Base-by-base conservation (phyloP, 92 coral and sea anemone species). In the Metridium senile region DNA sequence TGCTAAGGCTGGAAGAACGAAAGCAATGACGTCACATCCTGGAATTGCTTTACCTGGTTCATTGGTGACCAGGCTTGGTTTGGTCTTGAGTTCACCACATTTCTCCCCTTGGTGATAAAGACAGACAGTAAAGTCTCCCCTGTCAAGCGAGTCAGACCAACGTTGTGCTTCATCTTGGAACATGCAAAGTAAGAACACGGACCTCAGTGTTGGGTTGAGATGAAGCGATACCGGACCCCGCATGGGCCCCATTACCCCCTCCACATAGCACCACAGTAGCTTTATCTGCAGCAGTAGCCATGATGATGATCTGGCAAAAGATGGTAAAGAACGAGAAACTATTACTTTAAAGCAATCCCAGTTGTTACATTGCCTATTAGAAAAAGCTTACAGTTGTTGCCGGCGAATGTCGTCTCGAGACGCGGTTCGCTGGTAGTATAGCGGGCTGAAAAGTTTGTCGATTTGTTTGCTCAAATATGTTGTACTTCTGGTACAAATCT, bases 1-100 rank as follows among this genome's bases (percentile, higher is more conserved):
- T 10, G 92, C 92, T 78, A 88, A 88, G 13, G 92, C 92, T 29
- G 92, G 92, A 21, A 88, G 58, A 19, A 84, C 86, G 22, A 88
- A 76, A 11, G 83, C 92, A 29, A 88, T 83, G 77, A 88, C 62
- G 43, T 88, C 92, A 74, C 84, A 75, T 32, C 88, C 88, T 21
- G 85, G 92, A 23, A 62, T 74, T 16, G 82, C 92, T 74, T 88
- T 77, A 61, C 79, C 86, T 9, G 88, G 89, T 64, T 84, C 33
- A 52, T 84, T 88, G 20, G 92, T 88, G 17, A 88, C 74, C 58
- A 88, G 20, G 9, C 35, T 68, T 30, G 87, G 87, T 54, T 79
- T 88, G 35, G 85, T 26, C 2, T 34, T 47, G 49, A 79, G 71
- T n/a, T 68, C 26, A 2, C 18, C 30, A 7, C 77, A 75, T 25